Evolutionary conservation across 2,113 vertebrate species (phyloP), one percentile per base, ranked within the genome.

Genomic region (Danio rerio): DNA sequence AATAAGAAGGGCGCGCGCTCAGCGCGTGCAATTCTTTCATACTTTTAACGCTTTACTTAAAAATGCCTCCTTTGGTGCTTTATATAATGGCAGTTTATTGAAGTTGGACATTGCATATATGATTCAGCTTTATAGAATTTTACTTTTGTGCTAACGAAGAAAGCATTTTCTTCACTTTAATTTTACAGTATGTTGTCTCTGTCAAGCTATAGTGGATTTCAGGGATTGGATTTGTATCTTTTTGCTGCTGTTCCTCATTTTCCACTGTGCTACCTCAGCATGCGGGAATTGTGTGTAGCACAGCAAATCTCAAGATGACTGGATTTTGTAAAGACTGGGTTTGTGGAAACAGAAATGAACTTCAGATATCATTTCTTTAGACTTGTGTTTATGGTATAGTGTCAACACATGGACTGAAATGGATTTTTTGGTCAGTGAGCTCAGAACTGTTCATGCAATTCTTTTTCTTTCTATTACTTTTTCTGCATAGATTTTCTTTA

Each of bases 301-400:
- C 59, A 69, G 71, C 80, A 61, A 31, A 59, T 45, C 63, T 76
- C 78, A 81, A 85, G 78, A 85, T 82, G 76, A 40, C 58, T 47
- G 66, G 61, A 47, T 73, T 81, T 77, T 6, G 4, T 49, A 55
- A 52, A 68, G 6, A 59, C 62, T 42, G 75, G 15, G 18, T 31
- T 78, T 47, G 40, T 73, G 20, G 63, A 82, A 31, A 31, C 45
- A 71, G 78, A 71, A 71, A 71, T 58, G 62, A n/a, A 49, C 45
- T 31, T 20, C 43, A 50, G 45, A 45, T 73, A 52, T 40, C 5
- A 73, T 59, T 69, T 69, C 21, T 56, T 55, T 16, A 20, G 42
- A 47, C 40, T 47, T 68, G 18, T 62, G 15, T 9, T 73, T 0
- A 9, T 72, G 12, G 31, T 31, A 2, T 31, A 1, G 31, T 31